phyloP scores from a whole-genome alignment of 2,888 invertebrate genomes.

The Metalampra italica region DNA sequence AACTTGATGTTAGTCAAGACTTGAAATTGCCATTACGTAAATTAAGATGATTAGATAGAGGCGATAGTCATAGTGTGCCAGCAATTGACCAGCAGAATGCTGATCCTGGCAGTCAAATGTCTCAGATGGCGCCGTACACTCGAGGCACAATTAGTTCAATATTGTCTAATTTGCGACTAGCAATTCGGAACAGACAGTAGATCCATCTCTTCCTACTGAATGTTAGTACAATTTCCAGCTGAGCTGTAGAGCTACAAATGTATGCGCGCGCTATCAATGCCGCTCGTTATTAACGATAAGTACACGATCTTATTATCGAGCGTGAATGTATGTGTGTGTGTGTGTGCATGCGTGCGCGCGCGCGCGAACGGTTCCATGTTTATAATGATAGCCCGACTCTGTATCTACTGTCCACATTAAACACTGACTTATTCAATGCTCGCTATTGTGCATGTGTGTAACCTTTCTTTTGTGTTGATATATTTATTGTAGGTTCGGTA shows the following conservation, averaged over 20 bases:
- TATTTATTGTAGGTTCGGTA: slow-evolving; percentile 7
- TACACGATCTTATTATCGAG: slow-evolving; percentile 24
- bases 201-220: background rate
- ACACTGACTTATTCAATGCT: background rate
- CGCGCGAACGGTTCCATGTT: slow-evolving; percentile 1
- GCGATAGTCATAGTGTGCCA: slow-evolving; percentile 36
- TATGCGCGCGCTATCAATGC: slow-evolving; percentile 9
- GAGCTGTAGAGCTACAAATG: too few species aligned
- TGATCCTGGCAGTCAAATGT: slow-evolving; percentile 53
- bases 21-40: background rate
- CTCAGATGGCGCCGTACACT: slow-evolving; percentile 58
- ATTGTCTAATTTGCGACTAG: slow-evolving; percentile 51
- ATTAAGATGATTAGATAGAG: background rate
- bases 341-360: background rate
- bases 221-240: too few species aligned
- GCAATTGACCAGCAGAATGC: slow-evolving; percentile 63
- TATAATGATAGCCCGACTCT: slow-evolving; percentile 8
- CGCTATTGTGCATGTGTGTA: slow-evolving; percentile 7
- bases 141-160: slow-evolving; percentile 52
- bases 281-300: slow-evolving; percentile 26
- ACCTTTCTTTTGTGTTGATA: slow-evolving; percentile 17
- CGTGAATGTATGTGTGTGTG: slow-evolving; percentile 10
- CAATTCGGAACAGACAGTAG: slow-evolving; percentile 19
- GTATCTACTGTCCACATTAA: background rate
- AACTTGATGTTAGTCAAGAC: background rate